Evolutionary conservation across 2,797 vertebrate genomes (phyloP).

Genomic region (Crypturellus tataupa): DNA sequence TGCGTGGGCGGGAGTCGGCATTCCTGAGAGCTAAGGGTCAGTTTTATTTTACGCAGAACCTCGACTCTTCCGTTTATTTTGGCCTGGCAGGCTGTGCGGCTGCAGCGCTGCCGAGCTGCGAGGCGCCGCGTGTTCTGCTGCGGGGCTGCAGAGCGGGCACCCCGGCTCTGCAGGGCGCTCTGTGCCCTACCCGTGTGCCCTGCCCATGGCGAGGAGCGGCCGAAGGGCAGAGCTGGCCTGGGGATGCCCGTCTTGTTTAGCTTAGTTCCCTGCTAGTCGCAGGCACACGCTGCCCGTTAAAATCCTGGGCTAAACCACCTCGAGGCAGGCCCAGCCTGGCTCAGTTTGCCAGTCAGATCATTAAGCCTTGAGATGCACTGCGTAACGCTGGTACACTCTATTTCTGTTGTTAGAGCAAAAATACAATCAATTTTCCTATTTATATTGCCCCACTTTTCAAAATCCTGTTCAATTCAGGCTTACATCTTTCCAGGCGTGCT

Average conservation of each 20-base stretch:
- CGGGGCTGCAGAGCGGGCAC: background rate
- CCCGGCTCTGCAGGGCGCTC: background rate
- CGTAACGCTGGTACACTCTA: rapidly evolving
- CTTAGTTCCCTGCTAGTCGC: background rate
- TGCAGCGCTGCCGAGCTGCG: rapidly evolving
- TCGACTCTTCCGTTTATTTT: background rate
- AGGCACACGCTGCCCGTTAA: rapidly evolving
- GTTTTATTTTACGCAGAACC: rapidly evolving
- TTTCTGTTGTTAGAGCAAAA: no score
- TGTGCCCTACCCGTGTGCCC: no score
- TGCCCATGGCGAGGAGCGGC: rapidly evolving
- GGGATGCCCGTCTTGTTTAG: no score
- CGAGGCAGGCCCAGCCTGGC: background rate
- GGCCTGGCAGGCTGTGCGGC: background rate
- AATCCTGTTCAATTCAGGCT: background rate
- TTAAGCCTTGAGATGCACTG: background rate
- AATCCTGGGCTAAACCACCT: background rate
- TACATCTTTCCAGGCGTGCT: background rate
- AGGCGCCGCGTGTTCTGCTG: no score
- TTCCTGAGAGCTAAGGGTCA: rapidly evolving
- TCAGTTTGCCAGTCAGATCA: background rate
- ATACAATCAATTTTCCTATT: background rate
- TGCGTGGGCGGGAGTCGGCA: background rate
- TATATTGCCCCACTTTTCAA: background rate
- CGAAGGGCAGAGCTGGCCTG: rapidly evolving